Base-by-base conservation (phyloP, 2,113 vertebrate genomes). In the Pungitius pungitius region DNA sequence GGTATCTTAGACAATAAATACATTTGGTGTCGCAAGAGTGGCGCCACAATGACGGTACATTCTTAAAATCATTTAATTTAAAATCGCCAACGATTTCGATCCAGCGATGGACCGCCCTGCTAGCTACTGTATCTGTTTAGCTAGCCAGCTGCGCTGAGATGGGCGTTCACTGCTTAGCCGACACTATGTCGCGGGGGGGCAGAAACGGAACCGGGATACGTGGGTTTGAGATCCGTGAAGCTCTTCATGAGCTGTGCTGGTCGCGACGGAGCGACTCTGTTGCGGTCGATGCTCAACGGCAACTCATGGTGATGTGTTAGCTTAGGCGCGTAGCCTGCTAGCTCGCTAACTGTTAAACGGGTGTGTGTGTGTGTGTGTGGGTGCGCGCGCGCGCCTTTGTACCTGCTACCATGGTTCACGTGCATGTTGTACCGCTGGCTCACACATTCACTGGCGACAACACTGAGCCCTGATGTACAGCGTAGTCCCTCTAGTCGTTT, bases 121-220 rank as follows among this genome's bases (percentile, higher is more conserved):
- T 86, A 85, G 80, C 84, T 66, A 47, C 30, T 66, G 64, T 64
- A 63, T 58, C 22, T 57, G 80, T 67, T 51, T 80, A 88, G 86
- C 85, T 72, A 62, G 69, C 66, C 77, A 89, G 84, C 85, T 88
- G 76, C 79, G 87, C 78, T 83, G 79, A 90, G 88, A 91, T 93
- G 91, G 91, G 91, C 92, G 91, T 91, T 92, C 80, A 89, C 90
- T 89, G 82, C 78, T 83, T 59, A 56, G 51, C 70, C 45, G 57
- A 7, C 57, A 26, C 63, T 76, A 69, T 56, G 67, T 14, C 47
- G 56, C 61, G 77, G 78, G 67, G 49, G 45, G 40, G 17, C 58
- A 63, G n/a, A 43, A 59, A 47, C 10, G 69, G 33, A 26, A 37
- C 73, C 49, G 47, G n/a, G 6, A 18, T 59, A 33, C 39, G n/a